These are phyloP conservation scores for Lutraria lutraria DNA, from an alignment of 2,888 invertebrate species.

Conservation along the genomic window DNA sequence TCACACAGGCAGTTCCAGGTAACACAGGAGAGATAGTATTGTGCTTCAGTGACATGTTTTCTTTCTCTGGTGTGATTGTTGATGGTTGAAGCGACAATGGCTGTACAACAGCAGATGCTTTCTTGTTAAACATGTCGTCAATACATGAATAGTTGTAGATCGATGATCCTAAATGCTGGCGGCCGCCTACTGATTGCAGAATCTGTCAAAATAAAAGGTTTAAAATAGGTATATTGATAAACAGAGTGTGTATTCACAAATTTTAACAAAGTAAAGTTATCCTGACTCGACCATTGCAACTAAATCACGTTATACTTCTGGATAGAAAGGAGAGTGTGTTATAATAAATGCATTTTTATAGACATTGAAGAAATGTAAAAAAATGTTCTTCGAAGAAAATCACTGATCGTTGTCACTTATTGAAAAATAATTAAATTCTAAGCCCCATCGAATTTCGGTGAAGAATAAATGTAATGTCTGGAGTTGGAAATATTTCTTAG, in stretches of 20 bases:
- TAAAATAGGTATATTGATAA: not conserved
- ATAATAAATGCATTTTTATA: too few relatives aligned
- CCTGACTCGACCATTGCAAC: not conserved
- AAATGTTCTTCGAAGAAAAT: too few relatives aligned
- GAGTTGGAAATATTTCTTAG: too few relatives aligned
- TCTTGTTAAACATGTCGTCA: conserved; percentile 42
- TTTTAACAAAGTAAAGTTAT: not conserved
- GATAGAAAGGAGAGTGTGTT: too few relatives aligned
- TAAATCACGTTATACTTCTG: too few relatives aligned
- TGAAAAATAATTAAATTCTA: too few relatives aligned
- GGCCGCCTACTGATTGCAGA: conserved; percentile 53
- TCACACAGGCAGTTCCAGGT: conserved; percentile 62
- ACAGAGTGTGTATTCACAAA: not conserved
- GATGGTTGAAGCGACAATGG: conserved; percentile 44
- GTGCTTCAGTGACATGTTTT: conserved; percentile 56
- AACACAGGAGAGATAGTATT: conserved; percentile 57
- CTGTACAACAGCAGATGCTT: conserved; percentile 63
- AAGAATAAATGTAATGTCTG: too few relatives aligned
- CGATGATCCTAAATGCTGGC: conserved; percentile 24
- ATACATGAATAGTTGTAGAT: conserved; percentile 13
- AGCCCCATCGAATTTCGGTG: too few relatives aligned
- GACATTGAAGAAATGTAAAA: too few relatives aligned
- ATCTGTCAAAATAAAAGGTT: conserved; percentile 33
- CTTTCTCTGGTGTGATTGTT: conserved; percentile 60
- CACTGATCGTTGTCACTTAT: too few relatives aligned